Evolutionary conservation across 2,888 invertebrate species (phyloP).

Genomic region (Stenodema calcarata): DNA sequence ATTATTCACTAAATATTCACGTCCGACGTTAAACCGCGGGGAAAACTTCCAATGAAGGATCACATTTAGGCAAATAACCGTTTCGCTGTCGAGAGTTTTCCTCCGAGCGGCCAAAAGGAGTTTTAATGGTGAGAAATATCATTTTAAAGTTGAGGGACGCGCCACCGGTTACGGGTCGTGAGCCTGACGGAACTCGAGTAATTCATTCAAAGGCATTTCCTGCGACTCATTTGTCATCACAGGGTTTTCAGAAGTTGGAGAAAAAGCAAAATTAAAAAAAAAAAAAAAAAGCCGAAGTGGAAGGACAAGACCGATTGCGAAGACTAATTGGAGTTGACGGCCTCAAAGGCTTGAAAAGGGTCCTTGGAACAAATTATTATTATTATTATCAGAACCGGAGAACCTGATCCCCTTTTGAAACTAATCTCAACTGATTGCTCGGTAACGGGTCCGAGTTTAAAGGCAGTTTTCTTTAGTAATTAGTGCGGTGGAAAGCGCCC

Average conservation of each 20-base stretch:
- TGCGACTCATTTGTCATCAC: slow-evolving; percentile 1
- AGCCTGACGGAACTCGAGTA: neutral
- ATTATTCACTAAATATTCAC: too few species aligned
- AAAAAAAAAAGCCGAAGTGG: too few species aligned
- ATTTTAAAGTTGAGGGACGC: neutral
- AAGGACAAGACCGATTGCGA: neutral
- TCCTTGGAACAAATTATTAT: slow-evolving; percentile 15
- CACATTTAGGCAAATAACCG: too few species aligned
- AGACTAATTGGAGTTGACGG: neutral
- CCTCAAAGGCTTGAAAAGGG: neutral
- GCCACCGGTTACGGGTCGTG: neutral
- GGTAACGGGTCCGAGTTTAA: neutral
- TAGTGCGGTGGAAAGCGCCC: neutral
- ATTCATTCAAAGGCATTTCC: neutral
- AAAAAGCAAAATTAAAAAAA: neutral
- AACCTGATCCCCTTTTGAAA: neutral
- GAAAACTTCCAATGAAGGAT: too few species aligned
- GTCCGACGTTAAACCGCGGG: too few species aligned
- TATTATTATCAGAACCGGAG: neutral
- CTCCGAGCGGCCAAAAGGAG: neutral
- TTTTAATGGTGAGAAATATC: neutral
- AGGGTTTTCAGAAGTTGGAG: neutral
- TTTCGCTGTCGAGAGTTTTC: neutral
- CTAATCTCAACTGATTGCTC: slow-evolving; percentile 31
- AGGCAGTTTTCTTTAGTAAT: slow-evolving; percentile 24